Conservation (phyloP, 2,888 invertebrate species). For the Spodoptera exigua region DNA sequence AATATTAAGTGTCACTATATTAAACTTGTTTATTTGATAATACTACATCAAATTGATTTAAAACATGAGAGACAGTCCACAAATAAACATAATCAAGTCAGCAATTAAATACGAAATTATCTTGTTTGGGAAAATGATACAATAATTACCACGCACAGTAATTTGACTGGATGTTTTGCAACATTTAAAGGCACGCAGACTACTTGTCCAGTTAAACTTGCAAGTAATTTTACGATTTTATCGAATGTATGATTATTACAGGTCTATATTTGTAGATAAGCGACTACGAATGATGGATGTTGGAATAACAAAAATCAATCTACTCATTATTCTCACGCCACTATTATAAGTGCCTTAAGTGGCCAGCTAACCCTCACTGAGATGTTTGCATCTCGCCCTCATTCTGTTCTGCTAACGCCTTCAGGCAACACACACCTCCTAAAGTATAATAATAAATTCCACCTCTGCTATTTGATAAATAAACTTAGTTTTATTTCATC, state of each 20-base stretch:
- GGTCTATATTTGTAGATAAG: conserved; percentile 38
- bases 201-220: conserved; percentile 12
- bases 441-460: no score
- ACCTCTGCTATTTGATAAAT: no score
- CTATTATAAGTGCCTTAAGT: no score
- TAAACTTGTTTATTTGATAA: background rate
- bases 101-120: conserved; percentile 7
- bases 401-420: no score
- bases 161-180: conserved; percentile 22
- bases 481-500: no score
- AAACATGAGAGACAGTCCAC: background rate
- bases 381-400: no score
- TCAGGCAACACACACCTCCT: no score
- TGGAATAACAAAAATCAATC: no score
- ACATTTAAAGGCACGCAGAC: conserved; percentile 29
- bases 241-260: conserved; percentile 30
- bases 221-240: conserved; percentile 45
- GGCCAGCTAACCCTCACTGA: no score
- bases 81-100: conserved; percentile 13
- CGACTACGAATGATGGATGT: conserved; percentile 46
- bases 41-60: conserved; percentile 1
- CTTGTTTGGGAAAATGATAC: conserved; percentile 11
- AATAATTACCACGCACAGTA: conserved; percentile 11
- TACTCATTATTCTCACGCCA: no score
- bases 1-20: no score